These are phyloP conservation scores for Campoletis sonorensis DNA, from an alignment of 1,140 invertebrate genomes.

Conservation along the genomic window DNA sequence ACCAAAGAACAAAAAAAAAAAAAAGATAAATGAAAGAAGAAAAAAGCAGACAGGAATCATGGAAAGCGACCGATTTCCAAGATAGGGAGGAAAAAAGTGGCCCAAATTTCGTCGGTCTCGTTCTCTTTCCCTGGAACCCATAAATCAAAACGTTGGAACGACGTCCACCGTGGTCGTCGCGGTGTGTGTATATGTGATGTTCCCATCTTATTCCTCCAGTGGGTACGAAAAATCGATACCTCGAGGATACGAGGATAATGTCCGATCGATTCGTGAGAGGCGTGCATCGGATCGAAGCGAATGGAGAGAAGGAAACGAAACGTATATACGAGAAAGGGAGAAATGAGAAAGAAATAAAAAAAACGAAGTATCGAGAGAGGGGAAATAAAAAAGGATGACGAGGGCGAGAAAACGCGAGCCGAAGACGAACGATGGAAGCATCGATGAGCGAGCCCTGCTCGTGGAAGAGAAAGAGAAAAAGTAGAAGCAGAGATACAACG, in stretches of 20 bases:
- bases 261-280: constrained; percentile 13
- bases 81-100: constrained; percentile 33
- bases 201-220: not conserved
- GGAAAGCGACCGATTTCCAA: constrained; percentile 14
- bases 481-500: constrained; percentile 12
- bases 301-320: not conserved
- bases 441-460: not conserved
- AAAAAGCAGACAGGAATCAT: constrained; percentile 23
- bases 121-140: constrained; percentile 27
- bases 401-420: not conserved
- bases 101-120: constrained; percentile 42
- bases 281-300: constrained; percentile 31
- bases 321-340: not conserved
- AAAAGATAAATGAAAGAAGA: not conserved
- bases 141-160: constrained; percentile 27
- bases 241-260: constrained; percentile 18
- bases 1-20: not conserved
- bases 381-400: constrained; percentile 3
- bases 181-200: not conserved
- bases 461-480: not conserved
- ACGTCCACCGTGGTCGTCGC: not conserved
- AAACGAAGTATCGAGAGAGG: not conserved
- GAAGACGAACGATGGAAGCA: not conserved
- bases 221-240: constrained; percentile 35
- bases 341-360: constrained; percentile 23